phyloP scores from a whole-genome alignment of 30 jellyfish, hydroid and myxozoan species.

The Hydractinia echinata region DNA sequence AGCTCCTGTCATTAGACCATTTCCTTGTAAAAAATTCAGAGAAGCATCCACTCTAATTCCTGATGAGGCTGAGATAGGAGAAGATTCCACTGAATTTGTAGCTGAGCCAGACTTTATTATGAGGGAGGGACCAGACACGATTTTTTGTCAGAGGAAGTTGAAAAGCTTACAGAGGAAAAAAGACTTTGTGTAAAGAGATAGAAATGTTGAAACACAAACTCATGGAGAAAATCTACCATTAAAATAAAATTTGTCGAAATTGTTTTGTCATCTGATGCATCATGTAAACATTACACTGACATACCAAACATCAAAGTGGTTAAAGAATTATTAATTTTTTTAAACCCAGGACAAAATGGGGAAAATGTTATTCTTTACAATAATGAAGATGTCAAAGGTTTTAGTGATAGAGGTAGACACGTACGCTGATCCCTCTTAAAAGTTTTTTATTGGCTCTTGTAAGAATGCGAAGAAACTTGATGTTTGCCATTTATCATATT shows the following conservation, averaged over 20 bases:
- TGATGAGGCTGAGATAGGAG: background rate
- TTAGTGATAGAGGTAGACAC: slow-evolving; percentile 21
- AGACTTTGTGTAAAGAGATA: too few species aligned
- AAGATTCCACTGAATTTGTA: too few species aligned
- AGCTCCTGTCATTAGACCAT: background rate
- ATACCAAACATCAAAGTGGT: background rate
- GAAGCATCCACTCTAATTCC: background rate
- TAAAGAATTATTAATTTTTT: background rate
- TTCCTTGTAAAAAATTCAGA: background rate
- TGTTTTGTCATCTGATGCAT: slow-evolving; percentile 8
- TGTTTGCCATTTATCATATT: background rate
- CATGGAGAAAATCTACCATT: background rate
- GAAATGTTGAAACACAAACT: background rate
- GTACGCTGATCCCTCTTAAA: slow-evolving; percentile 10
- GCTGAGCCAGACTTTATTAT: too few species aligned
- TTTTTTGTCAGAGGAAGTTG: too few species aligned
- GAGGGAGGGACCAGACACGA: too few species aligned
- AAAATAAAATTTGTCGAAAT: too few species aligned
- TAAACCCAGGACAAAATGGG: slow-evolving; percentile 14
- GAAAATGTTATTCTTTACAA: slow-evolving; percentile 12
- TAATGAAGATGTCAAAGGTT: too few species aligned
- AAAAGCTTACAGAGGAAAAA: too few species aligned
- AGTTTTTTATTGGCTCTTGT: slow-evolving; percentile 8
- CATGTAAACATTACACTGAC: background rate
- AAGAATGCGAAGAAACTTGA: background rate